Conservation (phyloP, 2,113 vertebrate species). For the Gymnogyps californianus region DNA sequence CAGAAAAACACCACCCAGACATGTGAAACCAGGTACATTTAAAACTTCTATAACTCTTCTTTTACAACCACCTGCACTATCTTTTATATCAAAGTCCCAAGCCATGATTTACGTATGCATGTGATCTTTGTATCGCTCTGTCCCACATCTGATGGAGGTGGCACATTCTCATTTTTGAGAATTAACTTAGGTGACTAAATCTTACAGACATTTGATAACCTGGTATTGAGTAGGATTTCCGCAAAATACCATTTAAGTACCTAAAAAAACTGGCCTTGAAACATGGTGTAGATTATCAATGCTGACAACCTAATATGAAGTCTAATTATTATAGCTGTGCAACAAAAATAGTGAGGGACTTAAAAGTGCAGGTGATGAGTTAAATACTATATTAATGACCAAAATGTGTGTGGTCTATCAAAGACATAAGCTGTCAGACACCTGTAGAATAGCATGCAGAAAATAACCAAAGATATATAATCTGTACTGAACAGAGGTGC, state of each 20-base stretch:
- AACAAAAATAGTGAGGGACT: not conserved
- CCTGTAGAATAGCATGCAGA: not conserved
- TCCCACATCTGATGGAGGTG: not conserved
- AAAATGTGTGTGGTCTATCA: not conserved
- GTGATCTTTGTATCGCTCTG: not conserved
- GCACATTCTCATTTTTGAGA: not conserved
- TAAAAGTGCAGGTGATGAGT: not conserved
- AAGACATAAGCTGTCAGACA: not conserved
- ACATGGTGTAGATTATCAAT: not conserved
- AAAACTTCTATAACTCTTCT: not conserved
- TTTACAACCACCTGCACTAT: not conserved
- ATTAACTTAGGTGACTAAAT: not conserved
- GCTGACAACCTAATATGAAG: not conserved
- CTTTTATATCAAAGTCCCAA: not conserved
- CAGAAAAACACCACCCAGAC: not conserved
- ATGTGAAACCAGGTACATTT: not conserved
- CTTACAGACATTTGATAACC: not conserved
- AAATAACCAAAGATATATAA: not conserved
- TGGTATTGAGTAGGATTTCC: not conserved
- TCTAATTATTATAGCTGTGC: not conserved
- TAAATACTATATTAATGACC: not conserved
- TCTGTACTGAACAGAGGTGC: not conserved
- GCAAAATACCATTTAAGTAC: not conserved
- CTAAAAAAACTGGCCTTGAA: not conserved
- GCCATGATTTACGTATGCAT: not conserved